These are phyloP conservation scores for Silurus lanzhouensis DNA, from an alignment of 2,797 vertebrate species.

Conservation along the genomic window DNA sequence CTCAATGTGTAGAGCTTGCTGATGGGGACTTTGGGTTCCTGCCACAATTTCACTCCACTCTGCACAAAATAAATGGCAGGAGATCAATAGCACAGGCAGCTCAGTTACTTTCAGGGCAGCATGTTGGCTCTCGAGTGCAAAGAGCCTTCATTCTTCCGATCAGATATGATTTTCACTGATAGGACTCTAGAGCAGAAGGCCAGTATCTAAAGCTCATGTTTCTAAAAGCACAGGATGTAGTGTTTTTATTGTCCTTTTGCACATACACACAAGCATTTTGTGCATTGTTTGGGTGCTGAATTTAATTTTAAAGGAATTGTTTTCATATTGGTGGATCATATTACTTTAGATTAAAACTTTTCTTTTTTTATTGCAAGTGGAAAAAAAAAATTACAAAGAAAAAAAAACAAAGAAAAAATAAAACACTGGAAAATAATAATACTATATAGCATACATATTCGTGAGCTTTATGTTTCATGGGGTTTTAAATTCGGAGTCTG, in stretches of 20 bases:
- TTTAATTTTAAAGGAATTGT: not conserved
- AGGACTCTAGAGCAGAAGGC: conserved; percentile 14
- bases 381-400: not conserved
- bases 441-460: not conserved
- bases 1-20: conserved; percentile 39
- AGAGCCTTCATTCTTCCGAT: conserved; percentile 42
- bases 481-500: not conserved
- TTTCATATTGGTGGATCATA: not conserved
- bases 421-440: not conserved
- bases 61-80: conserved; percentile 55
- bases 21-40: conserved; percentile 47
- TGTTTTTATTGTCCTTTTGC: conserved; percentile 12
- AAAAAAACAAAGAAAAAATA: no score
- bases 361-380: no score
- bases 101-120: conserved; percentile 56
- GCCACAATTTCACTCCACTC: conserved; percentile 54
- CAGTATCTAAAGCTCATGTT: conserved; percentile 32
- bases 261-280: not conserved
- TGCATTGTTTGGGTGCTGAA: not conserved
- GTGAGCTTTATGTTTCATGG: not conserved
- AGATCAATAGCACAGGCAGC: conserved; percentile 55
- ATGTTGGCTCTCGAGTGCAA: conserved; percentile 43
- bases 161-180: conserved; percentile 40
- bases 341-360: not conserved
- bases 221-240: conserved; percentile 18